Percentiles rank a stretch among this genome's conserved stretches.
phyloP scores from a whole-genome alignment of 2,888 invertebrate species.

The Phorcus lineatus region DNA sequence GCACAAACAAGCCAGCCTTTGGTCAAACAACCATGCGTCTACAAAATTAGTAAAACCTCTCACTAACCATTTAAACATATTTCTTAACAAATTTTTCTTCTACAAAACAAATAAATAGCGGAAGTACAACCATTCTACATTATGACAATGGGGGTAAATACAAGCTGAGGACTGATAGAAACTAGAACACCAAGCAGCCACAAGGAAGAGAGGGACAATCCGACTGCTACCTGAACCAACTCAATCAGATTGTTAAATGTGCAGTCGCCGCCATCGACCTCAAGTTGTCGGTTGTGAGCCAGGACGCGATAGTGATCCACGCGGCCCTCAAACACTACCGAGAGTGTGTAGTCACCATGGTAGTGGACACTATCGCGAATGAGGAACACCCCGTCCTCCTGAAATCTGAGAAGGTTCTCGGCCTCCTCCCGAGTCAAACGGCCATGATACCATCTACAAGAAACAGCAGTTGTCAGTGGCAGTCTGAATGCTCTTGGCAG shows the following conservation, averaged over 20 bases:
- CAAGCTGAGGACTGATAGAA: no score
- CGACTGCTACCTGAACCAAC: conserved; percentile 85
- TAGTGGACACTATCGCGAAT: conserved; percentile 99
- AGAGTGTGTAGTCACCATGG: conserved; percentile 95
- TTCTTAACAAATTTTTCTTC: no score
- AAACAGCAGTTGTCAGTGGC: not conserved
- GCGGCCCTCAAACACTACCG: conserved; percentile 87
- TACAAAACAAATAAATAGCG: no score
- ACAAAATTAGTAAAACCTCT: no score
- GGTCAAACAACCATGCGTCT: no score
- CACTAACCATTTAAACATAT: no score
- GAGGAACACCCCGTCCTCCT: conserved; percentile 88
- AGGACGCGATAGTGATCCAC: conserved; percentile 97
- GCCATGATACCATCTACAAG: conserved; percentile 95
- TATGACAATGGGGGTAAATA: no score
- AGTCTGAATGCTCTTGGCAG: not conserved
- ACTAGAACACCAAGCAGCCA: no score
- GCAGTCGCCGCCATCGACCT: conserved; percentile 92
- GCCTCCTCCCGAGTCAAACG: conserved; percentile 96
- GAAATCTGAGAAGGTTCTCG: conserved; percentile 88
- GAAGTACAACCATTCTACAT: no score
- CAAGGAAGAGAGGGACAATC: no score
- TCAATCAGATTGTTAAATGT: conserved; percentile 96
- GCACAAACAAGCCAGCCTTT: no score
- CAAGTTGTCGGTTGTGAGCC: conserved; percentile 88